Evolutionary conservation across 2,113 vertebrate species (phyloP), one percentile per base, ranked within the genome.

Genomic region (Ursus arctos): DNA sequence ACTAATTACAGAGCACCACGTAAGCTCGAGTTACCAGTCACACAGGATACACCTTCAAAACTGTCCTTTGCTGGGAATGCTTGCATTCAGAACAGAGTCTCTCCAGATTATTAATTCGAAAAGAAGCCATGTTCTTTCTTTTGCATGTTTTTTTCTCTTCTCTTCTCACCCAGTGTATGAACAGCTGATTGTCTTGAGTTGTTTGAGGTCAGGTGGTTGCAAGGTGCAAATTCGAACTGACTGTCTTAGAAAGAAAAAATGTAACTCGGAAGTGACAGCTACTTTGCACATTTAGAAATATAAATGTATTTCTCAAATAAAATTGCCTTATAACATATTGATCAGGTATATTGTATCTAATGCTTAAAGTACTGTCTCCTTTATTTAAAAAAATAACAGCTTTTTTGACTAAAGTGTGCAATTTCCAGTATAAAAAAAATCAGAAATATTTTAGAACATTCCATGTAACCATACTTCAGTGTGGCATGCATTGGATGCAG

Each of bases 111-210:
- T 65, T 61, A 10, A 26, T 43, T 47, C 49, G 26, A 4, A 81
- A 47, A 31, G 13, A 47, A 47, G 15, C 14, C 2, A 3, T 10
- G 19, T n/a, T 81, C 6, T 43, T 10, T 31, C 26, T 19, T 5
- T 3, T 8, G 4, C 18, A 0, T 4, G 0, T 55, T 63, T 86
- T n/a, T 24, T 57, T 87, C 69, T 18, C 19, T 86, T 43, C 13
- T 13, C 11, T 5, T 65, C 14, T 40, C 19, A 19, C 7, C 2
- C 21, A 4, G 5, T 2, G 24, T 6, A 4, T 13, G 28, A 33
- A 63, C 4, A 4, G 1, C 7, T 14, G n/a, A n/a, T 26, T 3
- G 0, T 4, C 43, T 59, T 49, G 7, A 10, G 6, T 49, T 31
- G 31, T 3, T 49, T 10, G 4, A 4, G 33, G 15, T 33, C 7